Base-by-base conservation (phyloP, 2,888 invertebrate genomes). In the Allophyes oxyacanthae region DNA sequence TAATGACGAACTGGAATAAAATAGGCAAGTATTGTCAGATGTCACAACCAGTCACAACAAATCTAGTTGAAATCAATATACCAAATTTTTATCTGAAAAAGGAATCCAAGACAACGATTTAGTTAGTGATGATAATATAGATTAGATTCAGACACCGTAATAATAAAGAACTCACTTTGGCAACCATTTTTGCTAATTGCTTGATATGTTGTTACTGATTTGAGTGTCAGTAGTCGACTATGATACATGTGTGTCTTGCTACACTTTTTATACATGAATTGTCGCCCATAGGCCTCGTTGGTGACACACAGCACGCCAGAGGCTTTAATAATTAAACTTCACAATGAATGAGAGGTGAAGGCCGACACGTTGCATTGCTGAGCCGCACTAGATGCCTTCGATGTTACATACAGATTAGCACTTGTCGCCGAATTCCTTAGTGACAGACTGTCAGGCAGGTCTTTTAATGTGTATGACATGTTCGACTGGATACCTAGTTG, bases 241-340 rank as follows among this genome's bases (percentile, higher is more conserved):
- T 89, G 80, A 71, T 67, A 75, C 20, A 64, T 66, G 50, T 63
- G 38, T 73, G 72, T 70, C 61, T 64, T 66, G 81, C 72, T 67
- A 72, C 79, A 85, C 80, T 83, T 87, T 91, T 83, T 92, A 91
- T 92, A 92, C 84, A 67, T 64, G 69, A 55, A 44, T 44, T 30
- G 51, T 61, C 50, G 65, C 44, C 20, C 42, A 28, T 34, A 41
- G 37, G 38, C 57, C 25, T 49, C 20, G 37, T 54, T 40, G 49
- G 56, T 54, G 72, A 63, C 59, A 67, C 50, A 44, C n/a, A 32
- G 14, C 3, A 15, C 32, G 68, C 72, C 58, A 0, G 43, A 40
- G 55, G 67, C 62, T 10, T 7, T 28, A 14, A 30, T 36, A 15
- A 55, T 48, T 48, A 51, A 30, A 44, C 44, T 49, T 32, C 13